Evolutionary conservation across 2,888 invertebrate genomes (phyloP), one percentile per base, ranked within the genome.

Genomic region (Lamellibrachia columna): DNA sequence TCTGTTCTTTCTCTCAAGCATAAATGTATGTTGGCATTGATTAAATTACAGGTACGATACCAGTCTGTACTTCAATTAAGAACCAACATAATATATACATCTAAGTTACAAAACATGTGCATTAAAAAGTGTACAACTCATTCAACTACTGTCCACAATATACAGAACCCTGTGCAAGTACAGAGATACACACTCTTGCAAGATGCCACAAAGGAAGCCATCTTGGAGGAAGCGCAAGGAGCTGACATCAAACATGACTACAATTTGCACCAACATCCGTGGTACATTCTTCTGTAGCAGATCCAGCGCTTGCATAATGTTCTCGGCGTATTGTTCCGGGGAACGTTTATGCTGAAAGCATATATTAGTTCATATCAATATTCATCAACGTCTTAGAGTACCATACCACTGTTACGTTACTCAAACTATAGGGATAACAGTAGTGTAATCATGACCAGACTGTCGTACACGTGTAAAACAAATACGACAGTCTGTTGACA

Each of bases 191-290:
- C 93, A 95, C 95, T 91, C 92, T 53, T 95, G 95, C 4, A 95
- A 94, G 9, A 95, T 91, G 90, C 93, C 94, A 93, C 96, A 96
- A 92, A 95, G 93, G 55, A 95, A 93, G 75, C 93, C 94, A 90
- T 91, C 93, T 91, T 94, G 93, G 90, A 95, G 91, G 58, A 94
- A 93, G n/a, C 95, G 94, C 7, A 95, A 93, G 90, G 95, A 95
- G 53, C 95, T 94, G 92, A 96, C 95, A 93, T 96, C 95, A 7
- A 96, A 94, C 52, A 96, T 95, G 92, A 95, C 94, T 3, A 96
- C 96, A 53, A 96, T 93, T 92, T 96, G 96, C 58, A 96, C 95
- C 92, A 96, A 95, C 9, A 95, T 95, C 90, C 95, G 93, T 4
- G 96, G 96, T n/a, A 96, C 94, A 90, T 95, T 94, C 6, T 93